phyloP scores from a whole-genome alignment of 2,888 invertebrate species.

The Miltochrista miniata region DNA sequence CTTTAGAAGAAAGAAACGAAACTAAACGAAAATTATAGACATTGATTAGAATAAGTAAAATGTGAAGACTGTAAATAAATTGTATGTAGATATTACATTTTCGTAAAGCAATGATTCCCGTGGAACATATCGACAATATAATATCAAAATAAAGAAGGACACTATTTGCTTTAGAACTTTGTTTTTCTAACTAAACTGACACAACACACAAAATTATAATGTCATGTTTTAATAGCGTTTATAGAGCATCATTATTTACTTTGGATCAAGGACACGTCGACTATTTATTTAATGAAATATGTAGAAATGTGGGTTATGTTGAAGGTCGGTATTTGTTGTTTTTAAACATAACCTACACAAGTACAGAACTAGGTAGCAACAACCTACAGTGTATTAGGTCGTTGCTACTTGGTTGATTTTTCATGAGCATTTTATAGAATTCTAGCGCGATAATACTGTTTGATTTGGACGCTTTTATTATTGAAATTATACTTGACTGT shows the following conservation, averaged over 20 bases:
- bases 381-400: no score
- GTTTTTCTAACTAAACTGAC: slow-evolving; percentile 9
- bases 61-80: slow-evolving; percentile 78
- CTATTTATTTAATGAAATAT: no score
- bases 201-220: neutral
- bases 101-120: slow-evolving; percentile 64
- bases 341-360: no score
- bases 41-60: slow-evolving; percentile 44
- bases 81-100: slow-evolving; percentile 55
- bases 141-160: slow-evolving; percentile 29
- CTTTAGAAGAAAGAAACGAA: slow-evolving; percentile 60
- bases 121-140: slow-evolving; percentile 81
- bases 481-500: no score
- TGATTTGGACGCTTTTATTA: no score
- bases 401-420: no score
- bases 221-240: neutral
- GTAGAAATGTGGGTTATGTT: no score
- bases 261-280: no score
- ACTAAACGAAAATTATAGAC: slow-evolving; percentile 66
- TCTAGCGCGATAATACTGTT: no score
- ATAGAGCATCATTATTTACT: neutral
- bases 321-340: no score
- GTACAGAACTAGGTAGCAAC: no score
- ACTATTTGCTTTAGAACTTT: slow-evolving; percentile 16
- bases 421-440: no score